Percentiles rank a stretch among this genome's conserved stretches.
Conservation (phyloP, 2,113 vertebrate species). For the Osmerus eperlanus region DNA sequence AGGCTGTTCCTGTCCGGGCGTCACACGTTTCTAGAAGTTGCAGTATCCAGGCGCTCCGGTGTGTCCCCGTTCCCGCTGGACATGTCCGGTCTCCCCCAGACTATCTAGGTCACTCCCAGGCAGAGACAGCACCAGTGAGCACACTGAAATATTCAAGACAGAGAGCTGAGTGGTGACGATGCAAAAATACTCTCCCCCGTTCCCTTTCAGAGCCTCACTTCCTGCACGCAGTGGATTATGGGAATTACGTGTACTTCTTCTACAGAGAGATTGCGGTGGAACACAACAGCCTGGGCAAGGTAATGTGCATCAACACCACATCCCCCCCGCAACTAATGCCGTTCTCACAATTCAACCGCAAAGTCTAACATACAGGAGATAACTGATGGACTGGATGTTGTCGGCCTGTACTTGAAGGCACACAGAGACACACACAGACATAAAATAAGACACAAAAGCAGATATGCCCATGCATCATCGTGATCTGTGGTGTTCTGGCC, state of each 20-base stretch:
- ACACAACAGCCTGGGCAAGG: conserved; percentile 97
- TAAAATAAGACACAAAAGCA: background rate
- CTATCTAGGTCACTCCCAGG: conserved; percentile 72
- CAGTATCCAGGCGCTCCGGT: too few species aligned
- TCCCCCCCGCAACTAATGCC: too few species aligned
- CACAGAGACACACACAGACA: conserved; percentile 27
- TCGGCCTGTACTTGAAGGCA: background rate
- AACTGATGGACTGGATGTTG: too few species aligned
- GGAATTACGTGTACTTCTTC: conserved; percentile 98
- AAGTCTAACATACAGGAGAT: too few species aligned
- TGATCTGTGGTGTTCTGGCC: conserved; percentile 38
- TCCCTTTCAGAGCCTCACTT: conserved; percentile 92
- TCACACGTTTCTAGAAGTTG: too few species aligned
- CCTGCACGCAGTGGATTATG: conserved; percentile 95
- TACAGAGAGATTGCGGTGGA: conserved; percentile 97
- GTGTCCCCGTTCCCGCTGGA: too few species aligned
- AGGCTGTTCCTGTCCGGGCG: conserved; percentile 17
- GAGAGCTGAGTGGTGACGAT: conserved; percentile 60
- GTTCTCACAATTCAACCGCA: too few species aligned
- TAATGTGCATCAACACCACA: conserved; percentile 28
- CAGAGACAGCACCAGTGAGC: conserved; percentile 60
- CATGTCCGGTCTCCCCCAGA: conserved; percentile 51
- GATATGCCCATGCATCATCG: conserved; percentile 51
- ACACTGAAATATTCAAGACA: conserved; percentile 70
- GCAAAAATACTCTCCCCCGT: conserved; percentile 57